Evolutionary conservation across 2,888 invertebrate species (phyloP).

Genomic region (Eubasilissa splendida): DNA sequence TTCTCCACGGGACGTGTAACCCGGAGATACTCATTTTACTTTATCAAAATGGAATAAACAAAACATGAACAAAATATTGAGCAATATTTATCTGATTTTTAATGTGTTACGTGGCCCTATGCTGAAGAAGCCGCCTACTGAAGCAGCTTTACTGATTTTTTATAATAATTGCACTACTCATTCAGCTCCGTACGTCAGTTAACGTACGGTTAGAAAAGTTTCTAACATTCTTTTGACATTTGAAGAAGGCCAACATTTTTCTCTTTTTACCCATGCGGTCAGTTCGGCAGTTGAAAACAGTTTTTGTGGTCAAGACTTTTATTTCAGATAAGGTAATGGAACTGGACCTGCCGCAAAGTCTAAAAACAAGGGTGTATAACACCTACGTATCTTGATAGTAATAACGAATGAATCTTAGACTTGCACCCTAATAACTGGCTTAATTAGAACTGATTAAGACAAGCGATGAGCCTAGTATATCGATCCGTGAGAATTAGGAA

Average conservation of each 20-base stretch:
- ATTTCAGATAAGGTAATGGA: no score
- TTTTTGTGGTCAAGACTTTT: not conserved
- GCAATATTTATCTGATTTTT: not conserved
- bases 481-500: no score
- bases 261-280: constrained; percentile 15
- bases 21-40: not conserved
- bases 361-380: no score
- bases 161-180: constrained; percentile 16
- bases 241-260: constrained; percentile 28
- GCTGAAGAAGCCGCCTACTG: constrained; percentile 30
- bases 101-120: not conserved
- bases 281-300: not conserved
- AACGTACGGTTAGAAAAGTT: not conserved
- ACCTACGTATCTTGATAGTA: no score
- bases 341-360: no score
- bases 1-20: no score
- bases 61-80: not conserved
- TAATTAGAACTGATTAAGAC: no score
- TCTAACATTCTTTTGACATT: constrained; percentile 28
- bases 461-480: no score
- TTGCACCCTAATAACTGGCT: no score
- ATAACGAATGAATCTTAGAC: no score
- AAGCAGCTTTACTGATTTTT: constrained; percentile 23
- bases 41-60: not conserved
- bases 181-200: not conserved